These are phyloP conservation scores for Nymphalis polychloros DNA, from an alignment of 2,888 invertebrate genomes.

Conservation along the genomic window DNA sequence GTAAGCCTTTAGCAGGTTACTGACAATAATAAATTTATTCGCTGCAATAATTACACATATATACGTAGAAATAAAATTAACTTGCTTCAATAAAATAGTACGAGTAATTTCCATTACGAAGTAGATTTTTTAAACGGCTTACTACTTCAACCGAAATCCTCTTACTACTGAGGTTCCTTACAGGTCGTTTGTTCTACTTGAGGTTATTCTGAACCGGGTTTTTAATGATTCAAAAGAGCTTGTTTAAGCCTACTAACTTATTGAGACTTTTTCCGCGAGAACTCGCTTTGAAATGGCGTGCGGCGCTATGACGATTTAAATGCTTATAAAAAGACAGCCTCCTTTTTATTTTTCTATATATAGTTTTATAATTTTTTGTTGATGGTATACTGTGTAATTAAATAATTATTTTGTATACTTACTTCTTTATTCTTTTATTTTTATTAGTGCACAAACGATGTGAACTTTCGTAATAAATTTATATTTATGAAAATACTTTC, in stretches of 20 bases:
- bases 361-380: too few species aligned
- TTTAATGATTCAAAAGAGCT: conserved; percentile 38
- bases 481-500: too few species aligned
- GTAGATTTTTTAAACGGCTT: conserved; percentile 27
- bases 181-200: conserved; percentile 36
- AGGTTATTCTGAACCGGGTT: conserved; percentile 34
- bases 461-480: too few species aligned
- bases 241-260: conserved; percentile 37
- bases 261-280: conserved; percentile 29
- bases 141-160: conserved; percentile 30
- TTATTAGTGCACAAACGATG: too few species aligned
- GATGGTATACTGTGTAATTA: too few species aligned
- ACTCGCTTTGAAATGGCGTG: conserved; percentile 21
- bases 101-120: conserved; percentile 24
- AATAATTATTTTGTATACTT: too few species aligned
- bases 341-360: not conserved
- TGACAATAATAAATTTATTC: not conserved
- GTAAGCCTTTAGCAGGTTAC: too few species aligned
- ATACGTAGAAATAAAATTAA: conserved; percentile 2
- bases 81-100: conserved; percentile 15
- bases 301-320: conserved; percentile 28
- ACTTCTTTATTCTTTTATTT: too few species aligned
- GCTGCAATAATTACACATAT: not conserved
- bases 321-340: conserved; percentile 20
- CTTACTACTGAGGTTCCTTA: conserved; percentile 27